Evolutionary conservation across 2,113 vertebrate genomes (phyloP), one percentile per base, ranked within the genome.

Genomic region (Daphoenositta chrysoptera): DNA sequence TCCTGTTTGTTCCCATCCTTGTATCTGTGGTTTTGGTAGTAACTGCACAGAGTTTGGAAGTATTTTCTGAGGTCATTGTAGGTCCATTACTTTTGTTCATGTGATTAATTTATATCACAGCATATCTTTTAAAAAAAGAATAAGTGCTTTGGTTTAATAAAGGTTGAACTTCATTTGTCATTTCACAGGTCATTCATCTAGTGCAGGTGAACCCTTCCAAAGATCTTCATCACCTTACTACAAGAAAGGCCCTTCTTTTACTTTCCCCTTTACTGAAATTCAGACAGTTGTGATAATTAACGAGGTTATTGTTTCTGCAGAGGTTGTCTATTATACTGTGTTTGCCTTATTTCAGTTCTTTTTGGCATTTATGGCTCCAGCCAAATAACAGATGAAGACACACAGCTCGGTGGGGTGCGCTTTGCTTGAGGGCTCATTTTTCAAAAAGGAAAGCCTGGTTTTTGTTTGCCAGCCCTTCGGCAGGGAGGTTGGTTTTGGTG

Each of bases 361-460:
- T 40, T 53, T 11, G 20, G 45, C 11, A 27, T 57, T 56, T 82
- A 26, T 48, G 26, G 18, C 47, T 82, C 78, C 44, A 58, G 11
- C 5, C 35, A 42, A 18, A 30, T 66, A 54, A 31, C 21, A 63
- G 7, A 73, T 37, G 39, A 77, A 68, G 30, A 30, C 13, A 5
- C 14, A 22, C 27, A 39, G 8, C 26, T 81, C 3, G 0, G 2
- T 48, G 65, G 11, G 7, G 6, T 65, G n/a, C 0, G 0, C 26
- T 50, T 77, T 60, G 15, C 27, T 83, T 21, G 40, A 51, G 8
- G 10, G 54, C 42, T 87, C 8, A 10, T 66, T 70, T 90, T 84
- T 33, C 10, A 12, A 47, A 42, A 37, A 22, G n/a, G 56, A 57
- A 71, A 72, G 14, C 15, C 44, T 28, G 19, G 4, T 37, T 85